Conservation (phyloP, 2,888 invertebrate genomes). For the Lycaena phlaeas region DNA sequence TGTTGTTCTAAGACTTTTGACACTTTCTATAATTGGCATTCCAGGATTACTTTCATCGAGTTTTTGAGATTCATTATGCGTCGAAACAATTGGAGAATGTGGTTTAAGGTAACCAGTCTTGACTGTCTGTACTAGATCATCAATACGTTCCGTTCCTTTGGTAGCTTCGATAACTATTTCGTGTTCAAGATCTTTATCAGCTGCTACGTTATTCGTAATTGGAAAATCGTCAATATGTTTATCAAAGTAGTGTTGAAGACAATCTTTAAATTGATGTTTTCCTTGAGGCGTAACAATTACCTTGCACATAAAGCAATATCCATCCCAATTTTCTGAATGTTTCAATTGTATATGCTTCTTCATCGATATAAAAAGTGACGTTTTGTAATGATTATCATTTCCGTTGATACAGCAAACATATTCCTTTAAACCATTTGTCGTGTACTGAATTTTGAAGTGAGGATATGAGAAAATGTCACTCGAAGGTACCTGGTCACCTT, state of each 20-base stretch:
- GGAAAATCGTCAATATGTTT: conserved; percentile 58
- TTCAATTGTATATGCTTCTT: conserved; percentile 56
- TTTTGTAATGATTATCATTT: conserved; percentile 45
- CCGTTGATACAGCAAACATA: conserved; percentile 58
- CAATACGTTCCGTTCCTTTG: not conserved
- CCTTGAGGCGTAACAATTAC: conserved; percentile 56
- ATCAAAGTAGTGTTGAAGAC: conserved; percentile 53
- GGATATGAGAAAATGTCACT: conserved; percentile 30
- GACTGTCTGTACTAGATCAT: too few species aligned
- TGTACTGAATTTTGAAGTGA: conserved; percentile 55
- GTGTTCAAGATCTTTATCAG: conserved; percentile 13
- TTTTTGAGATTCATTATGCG: conserved; percentile 5
- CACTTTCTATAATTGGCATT: conserved; percentile 63
- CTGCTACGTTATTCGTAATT: conserved; percentile 26
- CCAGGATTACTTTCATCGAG: conserved; percentile 18
- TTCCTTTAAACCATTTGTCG: conserved; percentile 41
- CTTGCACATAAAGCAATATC: conserved; percentile 67
- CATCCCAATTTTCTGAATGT: conserved; percentile 66
- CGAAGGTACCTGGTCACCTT: too few species aligned
- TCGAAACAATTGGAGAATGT: conserved; percentile 45
- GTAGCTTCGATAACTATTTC: conserved; percentile 10
- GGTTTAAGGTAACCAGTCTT: conserved; percentile 57
- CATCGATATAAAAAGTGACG: conserved; percentile 51
- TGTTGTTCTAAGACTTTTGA: conserved; percentile 60
- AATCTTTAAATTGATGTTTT: conserved; percentile 42